These are phyloP conservation scores for Meloidogyne floridensis DNA, from an alignment of 1,140 invertebrate species.

Conservation along the genomic window DNA sequence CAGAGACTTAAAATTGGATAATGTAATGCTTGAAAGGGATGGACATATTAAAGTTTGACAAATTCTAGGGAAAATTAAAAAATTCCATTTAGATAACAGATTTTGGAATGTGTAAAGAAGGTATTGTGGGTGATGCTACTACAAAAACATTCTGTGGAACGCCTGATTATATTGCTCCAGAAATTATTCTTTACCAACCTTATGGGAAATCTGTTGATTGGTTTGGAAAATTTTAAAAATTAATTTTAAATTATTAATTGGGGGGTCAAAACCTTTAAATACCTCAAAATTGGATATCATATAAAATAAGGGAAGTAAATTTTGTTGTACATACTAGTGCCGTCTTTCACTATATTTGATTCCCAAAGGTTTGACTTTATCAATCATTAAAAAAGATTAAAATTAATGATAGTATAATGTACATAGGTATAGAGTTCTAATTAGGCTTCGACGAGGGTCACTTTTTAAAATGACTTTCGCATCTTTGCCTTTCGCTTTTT, in stretches of 20 bases:
- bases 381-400: too few species aligned
- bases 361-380: too few species aligned
- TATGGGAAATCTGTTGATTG: slow-evolving; percentile 99
- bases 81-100: slow-evolving; percentile 69
- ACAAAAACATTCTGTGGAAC: slow-evolving; percentile 99
- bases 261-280: too few species aligned
- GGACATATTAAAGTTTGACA: slow-evolving; percentile 82
- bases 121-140: slow-evolving; percentile 81
- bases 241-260: not conserved
- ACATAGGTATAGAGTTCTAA: too few species aligned
- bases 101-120: slow-evolving; percentile 99
- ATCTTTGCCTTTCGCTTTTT: too few species aligned
- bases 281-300: too few species aligned
- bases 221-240: slow-evolving; percentile 65
- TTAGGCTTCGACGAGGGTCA: too few species aligned
- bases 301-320: too few species aligned
- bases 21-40: slow-evolving; percentile 93
- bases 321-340: too few species aligned
- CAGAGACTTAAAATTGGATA: slow-evolving; percentile 94
- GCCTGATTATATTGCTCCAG: slow-evolving; percentile 95
- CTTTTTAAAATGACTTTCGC: too few species aligned
- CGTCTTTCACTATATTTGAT: too few species aligned
- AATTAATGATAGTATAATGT: too few species aligned
- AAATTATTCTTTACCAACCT: slow-evolving; percentile 93
- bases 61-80: not conserved